Evolutionary conservation across 2,888 invertebrate genomes (phyloP).

Genomic region (Tinea semifulvella): DNA sequence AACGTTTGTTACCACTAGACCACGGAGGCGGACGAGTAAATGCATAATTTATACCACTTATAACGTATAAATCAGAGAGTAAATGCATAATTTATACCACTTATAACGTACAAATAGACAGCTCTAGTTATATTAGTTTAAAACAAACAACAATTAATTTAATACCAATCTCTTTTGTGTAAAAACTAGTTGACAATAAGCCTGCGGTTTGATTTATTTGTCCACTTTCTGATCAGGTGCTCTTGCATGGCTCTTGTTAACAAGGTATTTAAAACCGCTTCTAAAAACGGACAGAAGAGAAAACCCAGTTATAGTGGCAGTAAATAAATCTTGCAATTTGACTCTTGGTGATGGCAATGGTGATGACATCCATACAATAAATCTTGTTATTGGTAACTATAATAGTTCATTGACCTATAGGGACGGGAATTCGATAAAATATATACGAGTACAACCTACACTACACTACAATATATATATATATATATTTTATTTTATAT

Average conservation of each 20-base stretch:
- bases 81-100: background rate
- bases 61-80: background rate
- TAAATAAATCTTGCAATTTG: background rate
- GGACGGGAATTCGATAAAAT: too few relatives aligned
- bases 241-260: constrained; percentile 9
- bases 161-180: background rate
- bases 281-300: constrained; percentile 17
- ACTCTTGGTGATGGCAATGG: too few relatives aligned
- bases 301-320: constrained; percentile 20
- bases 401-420: too few relatives aligned
- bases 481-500: too few relatives aligned
- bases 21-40: too few relatives aligned
- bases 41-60: background rate
- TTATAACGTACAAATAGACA: constrained; percentile 1
- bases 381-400: too few relatives aligned
- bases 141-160: constrained; percentile 15
- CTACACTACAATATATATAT: too few relatives aligned
- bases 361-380: too few relatives aligned
- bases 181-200: constrained; percentile 16
- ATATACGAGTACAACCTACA: too few relatives aligned
- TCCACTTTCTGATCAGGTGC: constrained; percentile 14
- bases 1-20: too few relatives aligned
- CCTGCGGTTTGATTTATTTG: constrained; percentile 16
- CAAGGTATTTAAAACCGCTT: constrained; percentile 13
- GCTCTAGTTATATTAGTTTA: constrained; percentile 13